A percentile compares a stretch with the other conserved stretches of the same genome.
Evolutionary conservation across 2,797 vertebrate species (phyloP).

Genomic region (Myripristis jacobus): DNA sequence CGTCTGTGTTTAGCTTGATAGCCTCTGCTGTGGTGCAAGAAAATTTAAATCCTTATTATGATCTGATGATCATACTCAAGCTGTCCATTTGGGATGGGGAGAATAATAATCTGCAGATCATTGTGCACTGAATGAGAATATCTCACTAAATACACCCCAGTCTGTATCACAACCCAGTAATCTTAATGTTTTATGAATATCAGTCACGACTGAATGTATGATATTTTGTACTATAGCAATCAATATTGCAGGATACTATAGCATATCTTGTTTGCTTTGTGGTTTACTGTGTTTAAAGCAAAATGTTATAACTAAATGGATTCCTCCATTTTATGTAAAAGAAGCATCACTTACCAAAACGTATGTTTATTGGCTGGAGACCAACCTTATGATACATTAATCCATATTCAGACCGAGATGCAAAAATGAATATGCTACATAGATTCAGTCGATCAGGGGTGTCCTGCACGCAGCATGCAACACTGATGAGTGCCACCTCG

Average conservation of each 20-base stretch:
- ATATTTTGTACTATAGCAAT: conserved; percentile 20
- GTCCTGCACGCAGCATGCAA: conserved; percentile 56
- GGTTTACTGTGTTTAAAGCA: conserved; percentile 7
- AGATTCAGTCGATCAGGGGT: conserved; percentile 45
- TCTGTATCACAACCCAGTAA: conserved; percentile 28
- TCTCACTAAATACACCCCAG: conserved; percentile 25
- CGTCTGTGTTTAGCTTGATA: conserved; percentile 30
- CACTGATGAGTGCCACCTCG: conserved; percentile 31
- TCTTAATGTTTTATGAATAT: conserved; percentile 12
- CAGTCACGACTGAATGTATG: conserved; percentile 17
- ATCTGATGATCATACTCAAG: conserved; percentile 30
- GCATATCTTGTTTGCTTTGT: not conserved
- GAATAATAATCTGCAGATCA: not conserved
- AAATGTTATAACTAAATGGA: conserved; percentile 22
- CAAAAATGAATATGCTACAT: conserved; percentile 65
- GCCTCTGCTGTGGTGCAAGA: conserved; percentile 29
- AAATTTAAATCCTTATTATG: conserved; percentile 22
- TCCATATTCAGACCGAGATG: conserved; percentile 65
- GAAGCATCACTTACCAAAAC: conserved; percentile 75
- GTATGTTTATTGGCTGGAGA: conserved; percentile 68
- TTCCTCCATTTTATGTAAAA: conserved; percentile 67
- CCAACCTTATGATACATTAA: conserved; percentile 70
- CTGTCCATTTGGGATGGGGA: conserved; percentile 21
- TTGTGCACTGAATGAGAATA: conserved; percentile 24
- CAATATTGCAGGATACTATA: conserved; percentile 7